These are phyloP conservation scores for Staurois parvus DNA, from an alignment of 2,797 vertebrate genomes.

Conservation along the genomic window DNA sequence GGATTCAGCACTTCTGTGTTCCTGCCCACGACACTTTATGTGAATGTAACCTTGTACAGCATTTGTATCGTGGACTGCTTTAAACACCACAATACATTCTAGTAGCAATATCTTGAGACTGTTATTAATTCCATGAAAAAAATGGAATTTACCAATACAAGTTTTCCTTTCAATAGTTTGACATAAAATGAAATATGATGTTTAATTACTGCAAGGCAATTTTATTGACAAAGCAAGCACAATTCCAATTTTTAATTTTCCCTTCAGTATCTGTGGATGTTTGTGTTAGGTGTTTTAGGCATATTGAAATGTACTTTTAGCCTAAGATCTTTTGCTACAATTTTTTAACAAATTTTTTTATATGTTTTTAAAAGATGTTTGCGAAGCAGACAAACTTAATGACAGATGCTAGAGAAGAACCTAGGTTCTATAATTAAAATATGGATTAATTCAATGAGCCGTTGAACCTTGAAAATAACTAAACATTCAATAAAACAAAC, in stretches of 20 bases:
- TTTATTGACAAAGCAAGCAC: slow-evolving; percentile 33
- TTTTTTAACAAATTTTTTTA: no score
- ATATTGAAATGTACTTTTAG: no score
- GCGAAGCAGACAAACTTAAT: no score
- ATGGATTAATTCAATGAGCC: no score
- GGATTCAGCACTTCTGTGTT: not conserved
- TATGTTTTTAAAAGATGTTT: no score
- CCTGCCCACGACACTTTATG: slow-evolving; percentile 36
- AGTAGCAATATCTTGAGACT: slow-evolving; percentile 57
- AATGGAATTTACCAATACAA: slow-evolving; percentile 56
- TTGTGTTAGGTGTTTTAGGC: no score
- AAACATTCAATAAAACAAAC: no score
- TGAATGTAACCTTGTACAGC: slow-evolving; percentile 21
- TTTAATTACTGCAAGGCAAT: not conserved
- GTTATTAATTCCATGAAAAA: slow-evolving; percentile 36
- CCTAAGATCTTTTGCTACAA: no score
- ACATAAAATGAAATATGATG: not conserved
- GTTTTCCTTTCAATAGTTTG: slow-evolving; percentile 14
- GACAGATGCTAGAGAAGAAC: no score
- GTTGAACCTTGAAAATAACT: no score
- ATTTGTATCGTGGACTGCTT: not conserved
- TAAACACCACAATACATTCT: slow-evolving; percentile 21
- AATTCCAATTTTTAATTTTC: slow-evolving; percentile 21
- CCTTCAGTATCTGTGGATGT: no score
- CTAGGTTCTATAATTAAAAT: no score